Percentiles rank a stretch among this genome's conserved stretches.
phyloP scores from a whole-genome alignment of 2,797 vertebrate species.

The Helicolenus hilgendorfi region DNA sequence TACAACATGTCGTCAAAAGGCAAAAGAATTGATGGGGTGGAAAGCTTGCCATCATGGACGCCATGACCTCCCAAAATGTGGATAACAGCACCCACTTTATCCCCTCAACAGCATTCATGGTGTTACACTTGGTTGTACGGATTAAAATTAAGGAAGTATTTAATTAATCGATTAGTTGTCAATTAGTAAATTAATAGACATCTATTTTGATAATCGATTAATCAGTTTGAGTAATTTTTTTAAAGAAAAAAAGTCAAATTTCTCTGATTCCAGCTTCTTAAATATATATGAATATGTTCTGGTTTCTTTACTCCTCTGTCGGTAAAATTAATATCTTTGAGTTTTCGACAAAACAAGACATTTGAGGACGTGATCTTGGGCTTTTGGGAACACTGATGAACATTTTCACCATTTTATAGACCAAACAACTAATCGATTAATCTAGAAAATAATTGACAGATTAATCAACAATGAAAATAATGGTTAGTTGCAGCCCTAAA shows the following conservation, averaged over 20 bases:
- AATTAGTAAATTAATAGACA: too few relatives aligned
- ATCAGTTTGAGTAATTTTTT: neutral
- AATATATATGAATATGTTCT: neutral
- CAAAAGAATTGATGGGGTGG: neutral
- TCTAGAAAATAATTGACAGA: neutral
- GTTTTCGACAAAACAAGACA: neutral
- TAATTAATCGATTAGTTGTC: too few relatives aligned
- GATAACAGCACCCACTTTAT: neutral
- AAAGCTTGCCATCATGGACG: neutral
- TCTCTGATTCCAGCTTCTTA: neutral
- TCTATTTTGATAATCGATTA: too few relatives aligned
- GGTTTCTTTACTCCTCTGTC: neutral
- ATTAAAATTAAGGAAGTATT: neutral
- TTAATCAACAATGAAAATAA: neutral
- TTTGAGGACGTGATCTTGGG: neutral
- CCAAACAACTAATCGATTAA: neutral
- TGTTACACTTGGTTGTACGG: neutral
- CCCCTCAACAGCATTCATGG: neutral
- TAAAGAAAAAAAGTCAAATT: neutral
- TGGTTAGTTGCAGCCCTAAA: rapidly evolving
- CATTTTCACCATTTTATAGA: too few relatives aligned
- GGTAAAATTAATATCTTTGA: neutral
- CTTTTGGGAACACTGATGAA: too few relatives aligned
- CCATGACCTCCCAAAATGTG: neutral
- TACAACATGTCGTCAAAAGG: neutral